Evolutionary conservation across 64 coral and sea anemone species (phyloP), one percentile per base, ranked within the genome.

Genomic region (Montipora cactus): DNA sequence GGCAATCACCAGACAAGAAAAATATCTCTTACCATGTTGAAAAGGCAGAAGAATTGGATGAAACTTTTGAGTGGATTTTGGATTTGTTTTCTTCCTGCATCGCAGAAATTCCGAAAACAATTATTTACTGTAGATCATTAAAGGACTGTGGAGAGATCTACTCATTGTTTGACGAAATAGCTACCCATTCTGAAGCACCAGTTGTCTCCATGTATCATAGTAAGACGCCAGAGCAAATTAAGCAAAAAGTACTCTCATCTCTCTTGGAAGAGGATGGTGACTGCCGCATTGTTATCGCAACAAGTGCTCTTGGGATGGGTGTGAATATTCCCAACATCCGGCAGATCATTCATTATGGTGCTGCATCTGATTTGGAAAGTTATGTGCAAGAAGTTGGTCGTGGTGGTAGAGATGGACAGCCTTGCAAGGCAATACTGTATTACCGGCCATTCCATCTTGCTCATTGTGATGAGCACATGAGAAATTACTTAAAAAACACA

Each of bases 271-370:
- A 88, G 28, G n/a, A 45, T 9, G n/a, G 67, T 74, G 53, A 73
- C 3, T 45, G 7, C 16, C 5, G 83, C 1, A 14, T 87, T 44
- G 64, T 87, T 14, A 44, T 87, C 12, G 83, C 83, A 25, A 87
- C 89, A 55, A 91, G 89, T 91, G 89, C 77, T 10, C 61, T 81
- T 13, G 78, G 89, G 14, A 91, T 91, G 89, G 89, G 89, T 10
- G 89, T 91, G 3, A 68, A 91, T 21, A 74, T 83, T 12, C 89
- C 78, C 19, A 20, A 83, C 14, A 83, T 91, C 18, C 80, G 59
- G 14, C 46, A 51, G 28, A 49, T 91, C 7, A 53, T 91, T 13
- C 77, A 91, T 83, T 82, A 72, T 81, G 89, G 89, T 10, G 4
- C 45, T 10, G 79, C 89, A 74, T 14, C 5, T 16, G 87, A 88